Evolutionary conservation across 2,113 vertebrate genomes (phyloP).

Genomic region (Physeter macrocephalus): DNA sequence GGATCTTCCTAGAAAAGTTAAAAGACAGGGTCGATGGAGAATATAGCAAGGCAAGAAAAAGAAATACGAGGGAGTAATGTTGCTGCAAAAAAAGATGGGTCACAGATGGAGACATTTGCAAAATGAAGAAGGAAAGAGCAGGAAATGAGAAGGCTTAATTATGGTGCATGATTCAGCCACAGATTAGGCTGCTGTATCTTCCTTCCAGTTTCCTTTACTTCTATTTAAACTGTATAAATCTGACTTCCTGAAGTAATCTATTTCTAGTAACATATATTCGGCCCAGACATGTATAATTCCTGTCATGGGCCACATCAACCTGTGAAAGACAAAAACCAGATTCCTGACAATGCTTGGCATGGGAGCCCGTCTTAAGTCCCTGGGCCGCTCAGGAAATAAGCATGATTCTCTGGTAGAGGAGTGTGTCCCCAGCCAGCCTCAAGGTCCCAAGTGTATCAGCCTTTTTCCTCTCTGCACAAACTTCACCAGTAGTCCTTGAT

Average conservation of each 20-base stretch:
- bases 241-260: slow-evolving; percentile 60
- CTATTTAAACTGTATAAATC: slow-evolving; percentile 56
- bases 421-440: no score
- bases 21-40: background rate
- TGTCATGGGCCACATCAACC: slow-evolving; percentile 27
- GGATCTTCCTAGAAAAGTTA: background rate
- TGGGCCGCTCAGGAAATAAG: background rate
- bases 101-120: slow-evolving; percentile 54
- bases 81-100: slow-evolving; percentile 59
- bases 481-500: background rate
- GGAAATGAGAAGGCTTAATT: slow-evolving; percentile 65
- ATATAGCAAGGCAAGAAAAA: slow-evolving; percentile 62
- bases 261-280: slow-evolving; percentile 55
- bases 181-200: slow-evolving; percentile 47
- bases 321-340: slow-evolving; percentile 29
- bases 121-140: slow-evolving; percentile 45
- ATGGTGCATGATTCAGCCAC: slow-evolving; percentile 59
- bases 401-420: no score
- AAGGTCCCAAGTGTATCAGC: fast-evolving
- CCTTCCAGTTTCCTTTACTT: slow-evolving; percentile 51
- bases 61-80: slow-evolving; percentile 51
- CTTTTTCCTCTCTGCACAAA: background rate
- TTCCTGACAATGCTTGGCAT: background rate
- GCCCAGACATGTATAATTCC: slow-evolving; percentile 34
- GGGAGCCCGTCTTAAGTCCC: background rate